Evolutionary conservation across 2,797 vertebrate species (phyloP).

Genomic region (Hyperoplus immaculatus): DNA sequence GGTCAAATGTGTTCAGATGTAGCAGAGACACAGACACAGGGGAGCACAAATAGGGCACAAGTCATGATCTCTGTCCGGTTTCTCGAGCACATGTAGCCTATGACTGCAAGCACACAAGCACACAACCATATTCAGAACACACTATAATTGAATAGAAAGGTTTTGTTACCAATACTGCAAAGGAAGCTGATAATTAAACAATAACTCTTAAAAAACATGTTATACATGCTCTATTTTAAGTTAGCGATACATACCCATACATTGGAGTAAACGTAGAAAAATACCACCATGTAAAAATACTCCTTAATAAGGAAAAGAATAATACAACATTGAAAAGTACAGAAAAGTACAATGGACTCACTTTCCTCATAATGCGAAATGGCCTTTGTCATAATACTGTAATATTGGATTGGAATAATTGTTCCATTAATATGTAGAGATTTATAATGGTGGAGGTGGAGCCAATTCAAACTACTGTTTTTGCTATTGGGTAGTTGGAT

Average conservation of each 20-base stretch:
- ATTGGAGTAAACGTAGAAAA: neutral
- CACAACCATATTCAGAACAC: constrained; percentile 10
- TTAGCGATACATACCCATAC: neutral
- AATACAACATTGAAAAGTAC: neutral
- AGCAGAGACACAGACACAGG: constrained; percentile 71
- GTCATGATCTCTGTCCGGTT: constrained; percentile 53
- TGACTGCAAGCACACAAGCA: constrained; percentile 34
- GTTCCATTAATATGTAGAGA: neutral
- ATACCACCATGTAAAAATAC: neutral
- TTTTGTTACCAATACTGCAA: neutral
- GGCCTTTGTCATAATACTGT: neutral
- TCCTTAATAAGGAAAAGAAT: neutral
- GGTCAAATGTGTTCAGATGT: constrained; percentile 53
- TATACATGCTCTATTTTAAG: neutral
- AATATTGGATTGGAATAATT: neutral
- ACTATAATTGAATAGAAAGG: neutral
- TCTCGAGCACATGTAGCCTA: constrained; percentile 26
- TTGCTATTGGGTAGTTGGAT: neutral
- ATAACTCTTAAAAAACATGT: neutral
- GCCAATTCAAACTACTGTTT: neutral
- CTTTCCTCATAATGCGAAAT: constrained; percentile 1
- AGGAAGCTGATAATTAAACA: neutral
- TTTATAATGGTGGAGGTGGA: neutral
- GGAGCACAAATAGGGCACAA: constrained; percentile 71
- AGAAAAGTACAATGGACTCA: constrained; percentile 5